phyloP scores from a whole-genome alignment of 1,140 invertebrate species.

The Cephus cinctus region DNA sequence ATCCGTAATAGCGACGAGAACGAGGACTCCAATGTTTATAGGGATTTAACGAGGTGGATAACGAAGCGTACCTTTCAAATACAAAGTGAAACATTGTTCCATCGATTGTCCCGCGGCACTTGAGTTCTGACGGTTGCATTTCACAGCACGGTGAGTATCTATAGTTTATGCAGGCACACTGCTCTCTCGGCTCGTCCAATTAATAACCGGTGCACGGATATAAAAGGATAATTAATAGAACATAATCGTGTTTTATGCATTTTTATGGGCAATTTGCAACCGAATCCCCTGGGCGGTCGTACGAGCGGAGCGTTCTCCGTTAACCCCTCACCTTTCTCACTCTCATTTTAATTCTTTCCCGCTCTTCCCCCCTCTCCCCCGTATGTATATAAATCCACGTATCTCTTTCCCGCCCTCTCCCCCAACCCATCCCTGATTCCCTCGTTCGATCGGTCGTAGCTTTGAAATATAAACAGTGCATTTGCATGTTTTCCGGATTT shows the following conservation, averaged over 20 bases:
- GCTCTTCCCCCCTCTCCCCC: slow-evolving; percentile 9
- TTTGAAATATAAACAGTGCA: slow-evolving; percentile 49
- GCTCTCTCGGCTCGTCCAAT: no score
- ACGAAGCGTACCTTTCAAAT: no score
- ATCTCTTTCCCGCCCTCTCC: slow-evolving; percentile 16
- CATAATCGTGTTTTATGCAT: slow-evolving; percentile 50
- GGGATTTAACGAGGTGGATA: no score
- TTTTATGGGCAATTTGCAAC: slow-evolving; percentile 52
- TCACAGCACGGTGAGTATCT: no score
- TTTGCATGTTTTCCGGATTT: slow-evolving; percentile 55
- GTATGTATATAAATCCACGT: slow-evolving; percentile 9
- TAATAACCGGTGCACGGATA: not conserved
- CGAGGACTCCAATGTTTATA: no score
- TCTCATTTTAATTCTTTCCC: slow-evolving; percentile 1
- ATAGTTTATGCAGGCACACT: no score
- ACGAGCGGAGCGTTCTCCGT: not conserved
- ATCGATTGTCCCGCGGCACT: no score
- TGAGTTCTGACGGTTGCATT: no score
- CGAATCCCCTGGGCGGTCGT: slow-evolving; percentile 27
- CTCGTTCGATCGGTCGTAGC: slow-evolving; percentile 26
- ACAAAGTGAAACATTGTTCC: no score
- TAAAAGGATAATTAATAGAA: slow-evolving; percentile 43
- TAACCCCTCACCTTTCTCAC: not conserved
- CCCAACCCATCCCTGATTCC: slow-evolving; percentile 18
- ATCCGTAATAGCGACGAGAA: no score